Base-by-base conservation (phyloP, 2,888 invertebrate genomes). In the Nymphalis c-album region DNA sequence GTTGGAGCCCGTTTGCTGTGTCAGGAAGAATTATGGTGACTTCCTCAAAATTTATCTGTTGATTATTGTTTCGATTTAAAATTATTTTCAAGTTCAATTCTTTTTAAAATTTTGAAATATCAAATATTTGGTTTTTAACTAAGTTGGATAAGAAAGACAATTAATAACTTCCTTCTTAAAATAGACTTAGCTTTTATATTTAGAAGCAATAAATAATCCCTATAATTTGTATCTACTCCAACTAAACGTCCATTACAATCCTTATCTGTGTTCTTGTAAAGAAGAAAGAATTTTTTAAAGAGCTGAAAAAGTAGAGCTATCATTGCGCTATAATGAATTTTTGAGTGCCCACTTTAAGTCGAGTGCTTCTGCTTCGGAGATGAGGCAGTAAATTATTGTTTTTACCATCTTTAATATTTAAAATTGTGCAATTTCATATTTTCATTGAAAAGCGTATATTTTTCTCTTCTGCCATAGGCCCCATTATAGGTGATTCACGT, bases 401-500 rank as follows among this genome's bases (percentile, higher is more conserved):
- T 77, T 78, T 75, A 72, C 71, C 75, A 75, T 77, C 73, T 77
- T 80, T 80, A 80, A 65, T 68, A 60, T 68, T 67, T 65, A 80
- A 79, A 82, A 81, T 75, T 79, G 75, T 77, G 78, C 78, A 76
- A 79, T 82, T 80, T 80, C 75, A 82, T 82, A 81, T 82, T 81
- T 82, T 78, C 78, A 75, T 80, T 82, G 80, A 77, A 79, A 73
- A 75, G 76, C 73, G 76, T 75, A 77, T 84, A 82, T 85, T 85
- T 85, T 82, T 79, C 62, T 48, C 57, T 75, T 83, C 80, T 77
- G 77, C 78, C 76, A 78, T 76, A 75, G 76, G 73, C 64, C 71
- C 83, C 86, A 84, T 89, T 87, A 87, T 83, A 82, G 83, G 81
- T 89, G 88, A 91, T 91, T 89, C 86, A 90, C 85, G 87, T 86